Evolutionary conservation across 2,113 vertebrate genomes (phyloP).

Genomic region (Penelope pileata): DNA sequence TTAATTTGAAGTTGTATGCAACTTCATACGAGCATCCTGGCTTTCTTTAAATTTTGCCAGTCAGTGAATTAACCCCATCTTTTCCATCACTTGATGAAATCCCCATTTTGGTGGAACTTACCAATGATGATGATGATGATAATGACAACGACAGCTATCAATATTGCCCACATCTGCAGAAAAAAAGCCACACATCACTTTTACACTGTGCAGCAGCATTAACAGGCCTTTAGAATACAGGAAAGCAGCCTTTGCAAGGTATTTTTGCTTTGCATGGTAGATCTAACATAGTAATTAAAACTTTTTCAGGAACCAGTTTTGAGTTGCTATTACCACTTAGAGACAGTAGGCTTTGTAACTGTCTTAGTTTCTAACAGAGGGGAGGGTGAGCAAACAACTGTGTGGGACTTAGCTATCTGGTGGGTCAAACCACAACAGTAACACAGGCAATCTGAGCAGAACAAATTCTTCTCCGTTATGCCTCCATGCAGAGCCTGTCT

Average conservation of each 20-base stretch:
- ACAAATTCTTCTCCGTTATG: not conserved
- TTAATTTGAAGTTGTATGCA: not conserved
- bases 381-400: no score
- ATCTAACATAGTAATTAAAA: rapidly evolving
- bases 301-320: not conserved
- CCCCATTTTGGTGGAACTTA: conserved; percentile 77
- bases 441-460: not conserved
- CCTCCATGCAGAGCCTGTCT: not conserved
- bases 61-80: not conserved
- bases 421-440: no score
- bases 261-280: not conserved
- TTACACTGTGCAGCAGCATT: not conserved
- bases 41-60: not conserved
- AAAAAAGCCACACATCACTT: conserved; percentile 5
- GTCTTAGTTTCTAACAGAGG: no score
- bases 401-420: no score
- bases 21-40: not conserved
- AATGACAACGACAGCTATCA: conserved; percentile 87
- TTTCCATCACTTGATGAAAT: not conserved
- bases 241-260: not conserved
- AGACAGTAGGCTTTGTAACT: not conserved
- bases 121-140: conserved; percentile 91
- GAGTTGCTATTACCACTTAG: not conserved
- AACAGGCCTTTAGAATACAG: not conserved
- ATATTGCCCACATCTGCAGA: conserved; percentile 95